phyloP scores from a whole-genome alignment of 2,888 invertebrate genomes.

The Eupithecia subumbrata region DNA sequence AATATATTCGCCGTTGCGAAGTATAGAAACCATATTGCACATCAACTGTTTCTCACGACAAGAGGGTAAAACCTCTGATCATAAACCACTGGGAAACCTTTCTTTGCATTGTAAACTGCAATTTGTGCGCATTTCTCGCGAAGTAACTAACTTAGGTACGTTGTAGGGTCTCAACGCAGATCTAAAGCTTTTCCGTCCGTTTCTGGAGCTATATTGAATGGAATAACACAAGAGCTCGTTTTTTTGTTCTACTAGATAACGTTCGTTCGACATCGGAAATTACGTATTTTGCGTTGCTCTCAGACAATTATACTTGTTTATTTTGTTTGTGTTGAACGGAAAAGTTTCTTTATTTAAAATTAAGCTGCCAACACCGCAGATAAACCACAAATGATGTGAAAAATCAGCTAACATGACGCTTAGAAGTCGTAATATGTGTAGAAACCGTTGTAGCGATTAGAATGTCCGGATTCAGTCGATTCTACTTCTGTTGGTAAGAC shows the following conservation, averaged over 20 bases:
- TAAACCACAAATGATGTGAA: not conserved
- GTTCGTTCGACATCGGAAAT: not conserved
- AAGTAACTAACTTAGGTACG: not conserved
- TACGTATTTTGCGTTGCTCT: no score
- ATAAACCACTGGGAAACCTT: not conserved
- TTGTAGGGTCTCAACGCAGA: not conserved
- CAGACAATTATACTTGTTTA: no score
- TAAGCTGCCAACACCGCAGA: not conserved
- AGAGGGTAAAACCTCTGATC: not conserved
- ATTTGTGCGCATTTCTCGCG: conserved; percentile 1
- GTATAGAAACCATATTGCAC: not conserved
- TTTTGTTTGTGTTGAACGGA: no score
- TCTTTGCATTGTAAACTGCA: conserved; percentile 3
- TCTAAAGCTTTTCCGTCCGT: not conserved
- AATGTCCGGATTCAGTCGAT: not conserved
- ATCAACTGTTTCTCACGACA: not conserved
- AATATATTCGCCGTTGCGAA: conserved; percentile 12
- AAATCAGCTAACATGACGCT: not conserved
- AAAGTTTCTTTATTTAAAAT: not conserved
- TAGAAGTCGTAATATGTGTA: no score
- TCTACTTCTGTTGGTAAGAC: not conserved
- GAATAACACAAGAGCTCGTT: not conserved
- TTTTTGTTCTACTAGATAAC: not conserved
- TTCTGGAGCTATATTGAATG: not conserved
- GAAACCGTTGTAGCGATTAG: no score